Base-by-base conservation (phyloP, 2,888 invertebrate species). In the Cephus spinipes region DNA sequence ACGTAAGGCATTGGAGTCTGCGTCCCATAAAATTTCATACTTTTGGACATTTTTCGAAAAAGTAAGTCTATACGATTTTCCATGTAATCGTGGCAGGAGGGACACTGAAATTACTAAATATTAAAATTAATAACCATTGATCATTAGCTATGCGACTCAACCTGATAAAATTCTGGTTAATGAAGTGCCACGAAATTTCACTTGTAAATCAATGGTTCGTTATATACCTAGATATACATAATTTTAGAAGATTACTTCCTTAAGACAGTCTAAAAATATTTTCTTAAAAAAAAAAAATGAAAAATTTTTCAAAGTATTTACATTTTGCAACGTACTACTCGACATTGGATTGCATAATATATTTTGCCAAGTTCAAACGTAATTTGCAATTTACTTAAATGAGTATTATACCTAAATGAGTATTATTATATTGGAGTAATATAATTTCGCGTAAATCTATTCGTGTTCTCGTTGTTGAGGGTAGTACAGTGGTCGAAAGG, bases 121-220 rank as follows among this genome's bases (percentile, higher is more conserved):
- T 90, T 90, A 90, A 90, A 91, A 91, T 90, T 89, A 90, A 90
- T 90, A 90, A 90, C 90, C 89, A 89, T 88, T 87, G 87, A 88
- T 90, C 88, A 90, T 90, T 90, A 90, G 87, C 88, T 89, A 91
- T 90, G 89, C 90, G 86, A 85, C 85, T 86, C 80, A 81, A 85
- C 87, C 82, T 87, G 89, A 15, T 88, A 88, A 90, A 90, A 90
- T 90, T 87, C 86, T 83, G 87, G 87, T 87, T 90, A 91, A 91
- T 89, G 90, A 89, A 90, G 88, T 89, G 86, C 74, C 71, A 68
- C 86, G 80, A 86, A 89, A 90, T 90, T 89, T 91, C 87, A 90
- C 90, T 90, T 90, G 90, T 90, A 90, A 90, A 91, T 90, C 88
- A 87, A 86, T 88, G 87, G 87, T 88, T 88, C 88, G 86, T 88